Evolutionary conservation across 1,140 invertebrate genomes (phyloP).

Genomic region (Hermetia illucens): DNA sequence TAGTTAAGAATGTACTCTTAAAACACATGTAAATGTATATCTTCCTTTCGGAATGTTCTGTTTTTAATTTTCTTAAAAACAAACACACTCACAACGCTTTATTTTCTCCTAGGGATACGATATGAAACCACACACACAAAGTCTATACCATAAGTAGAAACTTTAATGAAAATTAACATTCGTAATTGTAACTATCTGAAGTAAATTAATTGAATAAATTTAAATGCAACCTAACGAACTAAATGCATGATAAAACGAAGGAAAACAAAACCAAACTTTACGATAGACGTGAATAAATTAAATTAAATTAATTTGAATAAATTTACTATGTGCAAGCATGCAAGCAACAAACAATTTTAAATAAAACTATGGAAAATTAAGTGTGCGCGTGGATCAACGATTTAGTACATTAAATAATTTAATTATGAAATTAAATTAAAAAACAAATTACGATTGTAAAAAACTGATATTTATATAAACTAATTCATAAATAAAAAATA

Average conservation of each 20-base stretch:
- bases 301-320: conserved; percentile 2
- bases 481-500: conserved; percentile 5
- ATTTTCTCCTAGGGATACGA: too few relatives aligned
- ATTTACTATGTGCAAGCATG: too few relatives aligned
- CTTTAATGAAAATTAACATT: background rate
- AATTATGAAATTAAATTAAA: background rate
- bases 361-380: background rate
- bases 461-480: background rate
- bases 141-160: too few relatives aligned
- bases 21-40: too few relatives aligned
- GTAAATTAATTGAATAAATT: background rate
- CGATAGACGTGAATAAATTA: background rate
- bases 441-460: background rate
- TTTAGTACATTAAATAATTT: background rate
- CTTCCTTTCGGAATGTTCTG: too few relatives aligned
- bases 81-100: too few relatives aligned
- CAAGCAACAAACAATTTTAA: background rate
- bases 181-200: background rate
- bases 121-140: too few relatives aligned
- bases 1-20: too few relatives aligned
- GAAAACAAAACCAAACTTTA: background rate
- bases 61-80: too few relatives aligned
- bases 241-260: too few relatives aligned
- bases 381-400: background rate
- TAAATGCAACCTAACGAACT: too few relatives aligned